These are phyloP conservation scores for Branchipolynoe longqiensis DNA, from an alignment of 2,888 invertebrate species.

Conservation along the genomic window DNA sequence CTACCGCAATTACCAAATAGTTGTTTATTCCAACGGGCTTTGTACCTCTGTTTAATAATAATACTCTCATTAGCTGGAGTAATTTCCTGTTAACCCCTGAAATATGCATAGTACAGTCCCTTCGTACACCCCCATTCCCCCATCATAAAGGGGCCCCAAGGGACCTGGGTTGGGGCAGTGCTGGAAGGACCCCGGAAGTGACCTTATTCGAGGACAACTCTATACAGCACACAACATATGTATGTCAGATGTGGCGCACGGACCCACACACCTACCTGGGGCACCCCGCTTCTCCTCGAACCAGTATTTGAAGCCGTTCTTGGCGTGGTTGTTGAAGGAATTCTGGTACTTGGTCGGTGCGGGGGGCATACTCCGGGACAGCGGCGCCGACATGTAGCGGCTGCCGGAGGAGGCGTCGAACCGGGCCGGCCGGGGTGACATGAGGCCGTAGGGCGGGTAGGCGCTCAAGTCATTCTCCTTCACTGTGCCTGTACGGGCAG, in stretches of 20 bases:
- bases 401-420: background rate
- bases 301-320: slow-evolving; percentile 64
- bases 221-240: background rate
- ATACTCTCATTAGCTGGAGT: too few relatives aligned
- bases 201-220: too few relatives aligned
- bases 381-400: slow-evolving; percentile 27
- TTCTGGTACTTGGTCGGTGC: slow-evolving; percentile 8
- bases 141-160: too few relatives aligned
- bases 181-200: too few relatives aligned
- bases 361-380: background rate
- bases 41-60: too few relatives aligned
- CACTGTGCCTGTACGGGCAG: slow-evolving; percentile 62
- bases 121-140: too few relatives aligned
- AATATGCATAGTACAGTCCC: too few relatives aligned
- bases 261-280: slow-evolving; percentile 22
- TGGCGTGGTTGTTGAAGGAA: slow-evolving; percentile 62
- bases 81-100: too few relatives aligned
- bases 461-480: slow-evolving; percentile 63
- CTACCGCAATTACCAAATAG: too few relatives aligned
- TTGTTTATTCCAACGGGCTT: too few relatives aligned
- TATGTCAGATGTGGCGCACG: background rate
- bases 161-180: too few relatives aligned
- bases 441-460: slow-evolving; percentile 65
- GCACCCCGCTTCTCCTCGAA: slow-evolving; percentile 60
- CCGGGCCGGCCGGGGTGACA: background rate